Evolutionary conservation across 2,888 invertebrate genomes (phyloP), one percentile per base, ranked within the genome.

Genomic region (Tetheella fluctuosa): DNA sequence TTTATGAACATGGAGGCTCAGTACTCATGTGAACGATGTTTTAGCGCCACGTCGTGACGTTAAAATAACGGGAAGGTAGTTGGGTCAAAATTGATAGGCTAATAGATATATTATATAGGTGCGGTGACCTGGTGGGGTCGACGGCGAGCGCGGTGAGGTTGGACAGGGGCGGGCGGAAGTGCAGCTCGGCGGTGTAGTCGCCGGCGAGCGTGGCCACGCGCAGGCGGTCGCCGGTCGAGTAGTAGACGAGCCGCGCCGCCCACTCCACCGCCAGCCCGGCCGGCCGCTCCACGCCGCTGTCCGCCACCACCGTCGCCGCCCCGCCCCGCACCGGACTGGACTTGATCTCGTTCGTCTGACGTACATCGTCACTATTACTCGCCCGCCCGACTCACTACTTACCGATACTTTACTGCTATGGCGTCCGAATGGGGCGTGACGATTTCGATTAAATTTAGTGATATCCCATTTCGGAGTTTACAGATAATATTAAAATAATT

Each of bases 191-290:
- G 30, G 95, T 94, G 80, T 94, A 96, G 84, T 96, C 96, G 2
- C 97, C 98, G 67, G 94, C 94, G 58, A 97, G 89, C 77, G 95
- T 96, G 67, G 95, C 94, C 0, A 95, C 97, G 59, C 94, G 91
- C 68, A 98, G 96, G 68, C 93, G 90, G 88, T 75, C 80, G 60
- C 90, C 90, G 12, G 94, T 94, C 90, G 95, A 94, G 81, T 97
- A 95, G 88, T 96, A 97, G 86, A 97, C 93, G 78, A 96, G 94
- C 54, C 95, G 93, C 17, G 97, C 96, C 62, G 96, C 94, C 96
- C 97, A 97, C 91, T 98, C 97, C 62, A 98, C 94, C 42, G 97
- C 97, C 80, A 98, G 94, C 2, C 96, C 97, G 59, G 94, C 93
- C 34, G 96, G 95, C 70, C 92, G 88, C 68, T 93, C 91, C 63